Conservation (phyloP, 2,113 vertebrate genomes). For the Seriola aureovittata region DNA sequence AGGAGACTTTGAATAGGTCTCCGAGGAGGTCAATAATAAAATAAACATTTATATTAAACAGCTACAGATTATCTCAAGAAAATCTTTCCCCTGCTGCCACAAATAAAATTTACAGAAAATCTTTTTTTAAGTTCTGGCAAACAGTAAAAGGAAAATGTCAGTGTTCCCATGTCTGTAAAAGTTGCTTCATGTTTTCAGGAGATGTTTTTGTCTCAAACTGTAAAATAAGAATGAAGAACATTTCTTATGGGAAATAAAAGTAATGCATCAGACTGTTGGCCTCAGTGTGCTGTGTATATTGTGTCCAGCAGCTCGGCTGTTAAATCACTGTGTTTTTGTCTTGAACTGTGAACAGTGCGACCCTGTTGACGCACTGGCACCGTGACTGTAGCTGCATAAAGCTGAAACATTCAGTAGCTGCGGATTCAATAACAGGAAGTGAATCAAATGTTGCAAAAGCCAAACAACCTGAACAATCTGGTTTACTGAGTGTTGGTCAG, state of each 20-base stretch:
- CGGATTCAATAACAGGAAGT: constrained; percentile 39
- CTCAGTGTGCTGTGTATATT: neutral
- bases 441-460: neutral
- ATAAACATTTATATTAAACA: neutral
- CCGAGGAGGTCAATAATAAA: too few relatives aligned
- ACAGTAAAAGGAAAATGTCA: too few relatives aligned
- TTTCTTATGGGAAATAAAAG: neutral
- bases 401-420: neutral
- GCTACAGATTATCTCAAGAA: neutral
- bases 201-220: neutral
- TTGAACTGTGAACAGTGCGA: neutral
- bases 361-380: neutral
- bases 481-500: neutral
- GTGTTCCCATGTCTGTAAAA: too few relatives aligned
- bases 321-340: neutral
- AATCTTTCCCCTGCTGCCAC: neutral
- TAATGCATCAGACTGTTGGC: neutral
- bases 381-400: neutral
- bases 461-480: neutral
- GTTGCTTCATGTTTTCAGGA: too few relatives aligned
- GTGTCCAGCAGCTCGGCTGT: neutral
- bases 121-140: too few relatives aligned
- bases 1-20: too few relatives aligned
- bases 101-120: neutral
- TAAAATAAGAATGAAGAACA: neutral